These are phyloP conservation scores for Blera fallax DNA, from an alignment of 2,888 invertebrate species.

Conservation along the genomic window DNA sequence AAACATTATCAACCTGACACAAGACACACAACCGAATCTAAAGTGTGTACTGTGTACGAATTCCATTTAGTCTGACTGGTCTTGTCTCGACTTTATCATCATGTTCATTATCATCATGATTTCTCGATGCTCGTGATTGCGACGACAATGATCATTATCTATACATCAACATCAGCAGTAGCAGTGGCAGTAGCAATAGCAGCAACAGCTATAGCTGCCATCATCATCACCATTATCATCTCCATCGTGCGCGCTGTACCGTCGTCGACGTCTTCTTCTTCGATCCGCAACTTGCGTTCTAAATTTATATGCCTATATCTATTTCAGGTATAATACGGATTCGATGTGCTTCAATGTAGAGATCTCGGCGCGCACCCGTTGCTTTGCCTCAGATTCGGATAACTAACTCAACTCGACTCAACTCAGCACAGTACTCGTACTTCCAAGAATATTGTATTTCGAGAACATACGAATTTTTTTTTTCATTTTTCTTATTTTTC, in stretches of 20 bases:
- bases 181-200: not conserved
- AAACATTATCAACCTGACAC: constrained; percentile 65
- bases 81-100: constrained; percentile 56
- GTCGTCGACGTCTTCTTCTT: constrained; percentile 19
- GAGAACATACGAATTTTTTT: constrained; percentile 24
- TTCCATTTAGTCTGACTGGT: constrained; percentile 59
- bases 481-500: not conserved
- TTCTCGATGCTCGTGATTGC: constrained; percentile 28
- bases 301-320: constrained; percentile 61
- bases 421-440: constrained; percentile 36
- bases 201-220: constrained; percentile 12
- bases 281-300: constrained; percentile 56
- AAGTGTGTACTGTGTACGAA: constrained; percentile 54
- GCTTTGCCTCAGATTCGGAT: constrained; percentile 41
- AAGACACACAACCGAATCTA: constrained; percentile 48
- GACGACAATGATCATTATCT: constrained; percentile 38
- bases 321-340: constrained; percentile 64
- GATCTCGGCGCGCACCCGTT: constrained; percentile 28
- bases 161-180: constrained; percentile 11
- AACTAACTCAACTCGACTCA: constrained; percentile 44
- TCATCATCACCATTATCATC: constrained; percentile 30
- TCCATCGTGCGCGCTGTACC: constrained; percentile 12
- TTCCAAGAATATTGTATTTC: constrained; percentile 70
- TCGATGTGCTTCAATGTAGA: constrained; percentile 52
- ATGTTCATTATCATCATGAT: constrained; percentile 34